A percentile compares a stretch with the other conserved stretches of the same genome.
Conservation (phyloP, 2,797 vertebrate genomes). For the Sylvilagus floridanus region DNA sequence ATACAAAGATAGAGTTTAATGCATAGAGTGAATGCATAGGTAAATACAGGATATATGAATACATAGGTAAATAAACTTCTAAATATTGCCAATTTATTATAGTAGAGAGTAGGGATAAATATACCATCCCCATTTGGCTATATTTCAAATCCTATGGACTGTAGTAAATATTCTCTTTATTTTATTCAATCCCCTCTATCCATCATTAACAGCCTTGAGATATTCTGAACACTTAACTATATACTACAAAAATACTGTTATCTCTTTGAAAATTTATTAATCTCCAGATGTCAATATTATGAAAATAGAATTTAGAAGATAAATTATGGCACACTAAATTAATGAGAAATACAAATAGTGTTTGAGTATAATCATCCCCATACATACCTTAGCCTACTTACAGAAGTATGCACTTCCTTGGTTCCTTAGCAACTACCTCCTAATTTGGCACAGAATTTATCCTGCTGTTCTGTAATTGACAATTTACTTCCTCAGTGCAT, state of each 20-base stretch:
- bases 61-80: neutral
- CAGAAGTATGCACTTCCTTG: neutral
- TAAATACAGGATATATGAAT: neutral
- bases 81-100: neutral
- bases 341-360: neutral
- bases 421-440: neutral
- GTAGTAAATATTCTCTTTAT: neutral
- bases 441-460: neutral
- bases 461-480: constrained; percentile 26
- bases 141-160: neutral
- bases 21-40: neutral
- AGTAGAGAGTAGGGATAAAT: neutral
- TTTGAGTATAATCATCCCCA: neutral
- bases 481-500: neutral
- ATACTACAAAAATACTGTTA: neutral
- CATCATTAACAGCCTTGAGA: neutral
- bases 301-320: neutral
- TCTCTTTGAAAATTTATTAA: neutral
- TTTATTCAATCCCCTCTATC: neutral
- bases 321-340: neutral
- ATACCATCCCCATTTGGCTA: neutral
- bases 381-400: neutral
- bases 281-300: neutral
- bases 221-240: neutral
- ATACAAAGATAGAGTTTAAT: neutral